phyloP scores from a whole-genome alignment of 2,888 invertebrate species.

The Lydus trimaculatus region DNA sequence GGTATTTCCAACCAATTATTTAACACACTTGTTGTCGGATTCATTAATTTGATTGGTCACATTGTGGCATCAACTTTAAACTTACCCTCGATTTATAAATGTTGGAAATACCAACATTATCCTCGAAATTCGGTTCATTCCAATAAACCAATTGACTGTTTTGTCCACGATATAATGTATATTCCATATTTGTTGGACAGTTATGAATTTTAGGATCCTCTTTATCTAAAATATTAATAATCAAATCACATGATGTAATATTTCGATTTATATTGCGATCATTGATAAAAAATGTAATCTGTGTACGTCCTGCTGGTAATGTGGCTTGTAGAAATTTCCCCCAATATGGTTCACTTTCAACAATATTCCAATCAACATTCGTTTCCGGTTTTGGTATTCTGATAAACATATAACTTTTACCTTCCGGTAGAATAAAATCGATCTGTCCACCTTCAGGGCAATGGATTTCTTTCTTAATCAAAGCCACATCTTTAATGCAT shows the following conservation, averaged over 20 bases:
- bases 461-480: slow-evolving; percentile 59
- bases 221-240: slow-evolving; percentile 67
- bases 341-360: slow-evolving; percentile 69
- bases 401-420: slow-evolving; percentile 61
- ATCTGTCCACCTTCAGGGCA: slow-evolving; percentile 68
- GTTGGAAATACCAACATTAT: slow-evolving; percentile 65
- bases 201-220: slow-evolving; percentile 65
- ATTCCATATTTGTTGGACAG: slow-evolving; percentile 71
- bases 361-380: slow-evolving; percentile 71
- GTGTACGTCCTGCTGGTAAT: slow-evolving; percentile 66
- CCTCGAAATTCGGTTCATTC: slow-evolving; percentile 71
- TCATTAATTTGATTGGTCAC: too few relatives aligned
- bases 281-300: slow-evolving; percentile 67
- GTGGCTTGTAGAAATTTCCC: slow-evolving; percentile 67
- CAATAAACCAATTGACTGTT: slow-evolving; percentile 66
- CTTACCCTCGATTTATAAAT: slow-evolving; percentile 68
- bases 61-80: background rate
- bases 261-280: slow-evolving; percentile 58
- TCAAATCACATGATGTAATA: slow-evolving; percentile 66
- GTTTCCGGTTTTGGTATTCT: slow-evolving; percentile 67
- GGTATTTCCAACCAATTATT: background rate
- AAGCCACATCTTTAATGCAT: slow-evolving; percentile 53
- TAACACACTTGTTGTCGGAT: too few relatives aligned
- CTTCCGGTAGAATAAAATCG: slow-evolving; percentile 64
- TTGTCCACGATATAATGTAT: slow-evolving; percentile 64